These are phyloP conservation scores for Scaptomyza flava DNA, from an alignment of 2,888 invertebrate species.

Conservation along the genomic window DNA sequence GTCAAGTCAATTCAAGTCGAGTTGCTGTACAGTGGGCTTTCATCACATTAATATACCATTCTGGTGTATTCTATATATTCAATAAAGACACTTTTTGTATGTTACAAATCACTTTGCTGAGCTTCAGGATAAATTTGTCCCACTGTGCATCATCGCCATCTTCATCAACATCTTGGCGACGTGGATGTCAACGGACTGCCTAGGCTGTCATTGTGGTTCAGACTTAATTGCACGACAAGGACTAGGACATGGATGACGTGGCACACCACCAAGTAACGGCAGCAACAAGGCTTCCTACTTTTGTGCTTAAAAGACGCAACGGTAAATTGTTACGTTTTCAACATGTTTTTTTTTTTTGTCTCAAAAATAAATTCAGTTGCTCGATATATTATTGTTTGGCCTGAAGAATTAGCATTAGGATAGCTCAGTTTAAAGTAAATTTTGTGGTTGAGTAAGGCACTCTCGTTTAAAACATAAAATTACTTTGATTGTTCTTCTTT, in stretches of 20 bases:
- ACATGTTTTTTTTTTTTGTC: neutral
- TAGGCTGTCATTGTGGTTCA: conserved; percentile 30
- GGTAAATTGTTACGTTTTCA: neutral
- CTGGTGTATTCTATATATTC: too few relatives aligned
- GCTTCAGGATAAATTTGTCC: neutral
- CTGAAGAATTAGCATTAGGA: too few relatives aligned
- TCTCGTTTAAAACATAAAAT: too few relatives aligned
- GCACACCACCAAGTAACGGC: neutral
- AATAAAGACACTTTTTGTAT: neutral
- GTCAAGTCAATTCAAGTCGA: conserved; percentile 23
- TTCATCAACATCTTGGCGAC: conserved; percentile 27
- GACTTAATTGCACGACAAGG: conserved; percentile 52
- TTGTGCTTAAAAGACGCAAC: neutral
- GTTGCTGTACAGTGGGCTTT: neutral
- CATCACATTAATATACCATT: too few relatives aligned
- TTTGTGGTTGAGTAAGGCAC: too few relatives aligned
- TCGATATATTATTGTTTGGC: too few relatives aligned
- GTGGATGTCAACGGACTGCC: conserved; percentile 42
- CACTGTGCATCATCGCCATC: conserved; percentile 13
- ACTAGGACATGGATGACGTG: conserved; percentile 32
- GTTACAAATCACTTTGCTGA: neutral
- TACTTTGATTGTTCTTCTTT: too few relatives aligned
- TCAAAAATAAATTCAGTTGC: too few relatives aligned
- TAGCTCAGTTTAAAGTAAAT: too few relatives aligned
- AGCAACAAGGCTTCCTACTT: neutral